Evolutionary conservation across 2,113 vertebrate species (phyloP).

Genomic region (Podocnemis expansa): DNA sequence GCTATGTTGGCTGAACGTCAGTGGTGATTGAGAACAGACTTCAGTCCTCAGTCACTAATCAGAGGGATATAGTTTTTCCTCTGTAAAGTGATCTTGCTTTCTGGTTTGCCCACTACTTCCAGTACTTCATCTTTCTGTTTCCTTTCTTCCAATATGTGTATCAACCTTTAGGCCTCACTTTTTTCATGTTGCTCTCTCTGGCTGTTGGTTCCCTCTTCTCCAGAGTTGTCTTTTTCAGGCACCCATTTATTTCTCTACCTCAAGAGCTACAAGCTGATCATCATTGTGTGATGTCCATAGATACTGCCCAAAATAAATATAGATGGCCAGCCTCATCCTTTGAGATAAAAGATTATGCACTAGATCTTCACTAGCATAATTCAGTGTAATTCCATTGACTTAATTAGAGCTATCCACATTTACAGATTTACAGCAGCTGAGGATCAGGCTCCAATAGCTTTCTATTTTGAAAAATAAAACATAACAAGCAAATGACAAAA

Average conservation of each 20-base stretch:
- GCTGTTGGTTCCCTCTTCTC: neutral
- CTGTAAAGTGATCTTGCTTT: neutral
- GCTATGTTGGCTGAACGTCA: neutral
- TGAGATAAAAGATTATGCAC: neutral
- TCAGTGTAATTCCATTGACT: neutral
- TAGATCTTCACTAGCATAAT: too few species aligned
- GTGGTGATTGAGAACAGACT: neutral
- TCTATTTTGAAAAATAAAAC: too few species aligned
- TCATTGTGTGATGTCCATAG: neutral
- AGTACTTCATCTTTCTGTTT: rapidly evolving
- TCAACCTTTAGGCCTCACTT: neutral
- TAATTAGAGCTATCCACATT: neutral
- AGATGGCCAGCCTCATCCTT: neutral
- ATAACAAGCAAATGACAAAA: too few species aligned
- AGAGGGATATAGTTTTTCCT: neutral
- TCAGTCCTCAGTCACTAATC: neutral
- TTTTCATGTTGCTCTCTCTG: neutral
- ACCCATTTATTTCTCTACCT: neutral
- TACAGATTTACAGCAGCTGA: neutral
- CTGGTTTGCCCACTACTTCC: neutral
- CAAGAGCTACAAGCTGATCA: neutral
- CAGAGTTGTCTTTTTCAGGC: neutral
- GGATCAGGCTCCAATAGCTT: neutral
- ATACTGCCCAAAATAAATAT: neutral
- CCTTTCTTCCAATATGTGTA: neutral